Percentiles rank a stretch among this genome's conserved stretches.
Conservation (phyloP, 2,888 invertebrate genomes). For the Pandemis cinnamomeana region DNA sequence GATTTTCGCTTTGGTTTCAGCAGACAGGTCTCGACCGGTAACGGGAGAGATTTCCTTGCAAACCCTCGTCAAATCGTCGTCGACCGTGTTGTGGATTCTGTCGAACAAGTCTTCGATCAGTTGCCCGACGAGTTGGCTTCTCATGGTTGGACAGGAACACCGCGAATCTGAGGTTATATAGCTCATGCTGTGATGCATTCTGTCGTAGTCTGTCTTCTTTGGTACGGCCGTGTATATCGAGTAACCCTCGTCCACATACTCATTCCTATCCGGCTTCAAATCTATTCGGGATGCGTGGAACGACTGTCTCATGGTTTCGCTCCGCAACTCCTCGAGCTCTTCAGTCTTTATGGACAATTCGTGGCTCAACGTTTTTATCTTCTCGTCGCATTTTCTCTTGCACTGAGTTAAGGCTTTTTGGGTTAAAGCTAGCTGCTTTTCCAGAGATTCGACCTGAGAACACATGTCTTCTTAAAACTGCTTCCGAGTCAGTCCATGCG, state of each 20-base stretch:
- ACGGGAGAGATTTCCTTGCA: slow-evolving; percentile 70
- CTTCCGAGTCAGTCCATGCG: slow-evolving; percentile 66
- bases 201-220: slow-evolving; percentile 77
- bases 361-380: slow-evolving; percentile 83
- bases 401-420: slow-evolving; percentile 82
- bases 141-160: slow-evolving; percentile 78
- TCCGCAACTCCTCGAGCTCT: slow-evolving; percentile 78
- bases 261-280: slow-evolving; percentile 75
- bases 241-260: slow-evolving; percentile 79
- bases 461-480: slow-evolving; percentile 76
- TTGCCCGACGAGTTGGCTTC: slow-evolving; percentile 78
- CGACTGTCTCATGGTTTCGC: slow-evolving; percentile 75
- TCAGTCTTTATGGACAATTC: slow-evolving; percentile 84
- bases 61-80: slow-evolving; percentile 73
- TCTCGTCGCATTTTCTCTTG: slow-evolving; percentile 82
- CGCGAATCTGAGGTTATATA: slow-evolving; percentile 73
- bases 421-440: slow-evolving; percentile 83
- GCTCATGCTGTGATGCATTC: slow-evolving; percentile 81
- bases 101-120: slow-evolving; percentile 79
- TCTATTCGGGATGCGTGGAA: slow-evolving; percentile 77
- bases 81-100: slow-evolving; percentile 73
- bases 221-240: slow-evolving; percentile 79
- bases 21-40: slow-evolving; percentile 65
- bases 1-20: slow-evolving; percentile 80
- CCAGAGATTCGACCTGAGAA: slow-evolving; percentile 85